These are phyloP conservation scores for Thelaira solivaga DNA, from an alignment of 2,888 invertebrate species.

Conservation along the genomic window DNA sequence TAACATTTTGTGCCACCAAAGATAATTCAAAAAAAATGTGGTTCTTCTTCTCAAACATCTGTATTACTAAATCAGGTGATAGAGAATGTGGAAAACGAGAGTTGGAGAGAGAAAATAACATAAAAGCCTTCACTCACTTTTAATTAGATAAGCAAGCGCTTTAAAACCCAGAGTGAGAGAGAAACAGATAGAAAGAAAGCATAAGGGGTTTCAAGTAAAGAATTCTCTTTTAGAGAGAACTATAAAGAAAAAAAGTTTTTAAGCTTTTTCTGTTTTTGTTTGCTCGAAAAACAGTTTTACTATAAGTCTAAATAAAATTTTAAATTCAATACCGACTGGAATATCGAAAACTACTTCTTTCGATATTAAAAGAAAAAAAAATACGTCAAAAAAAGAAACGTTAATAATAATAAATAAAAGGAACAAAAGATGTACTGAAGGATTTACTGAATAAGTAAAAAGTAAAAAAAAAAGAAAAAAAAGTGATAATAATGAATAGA, in stretches of 20 bases:
- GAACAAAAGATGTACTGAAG: neutral
- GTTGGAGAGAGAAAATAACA: neutral
- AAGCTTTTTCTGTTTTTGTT: constrained; percentile 27
- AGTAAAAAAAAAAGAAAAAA: neutral
- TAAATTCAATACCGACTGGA: constrained; percentile 39
- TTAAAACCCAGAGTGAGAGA: neutral
- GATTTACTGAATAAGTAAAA: constrained; percentile 18
- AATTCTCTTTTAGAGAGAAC: neutral
- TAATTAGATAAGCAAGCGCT: constrained; percentile 32
- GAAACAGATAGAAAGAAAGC: no score
- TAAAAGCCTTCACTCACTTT: constrained; percentile 26
- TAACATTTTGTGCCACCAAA: neutral
- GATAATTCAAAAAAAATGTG: neutral
- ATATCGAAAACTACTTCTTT: constrained; percentile 47
- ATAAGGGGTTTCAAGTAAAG: neutral
- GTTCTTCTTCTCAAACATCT: constrained; percentile 33
- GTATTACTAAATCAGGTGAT: constrained; percentile 57
- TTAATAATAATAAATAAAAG: constrained; percentile 7
- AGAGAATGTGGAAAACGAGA: constrained; percentile 1
- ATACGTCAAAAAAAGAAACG: neutral
- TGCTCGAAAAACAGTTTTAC: neutral
- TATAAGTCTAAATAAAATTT: constrained; percentile 3
- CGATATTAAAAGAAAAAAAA: constrained; percentile 21
- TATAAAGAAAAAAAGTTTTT: neutral
- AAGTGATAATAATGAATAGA: constrained; percentile 2